Evolutionary conservation across 2,797 vertebrate genomes (phyloP).

Genomic region (Moxostoma hubbsi): DNA sequence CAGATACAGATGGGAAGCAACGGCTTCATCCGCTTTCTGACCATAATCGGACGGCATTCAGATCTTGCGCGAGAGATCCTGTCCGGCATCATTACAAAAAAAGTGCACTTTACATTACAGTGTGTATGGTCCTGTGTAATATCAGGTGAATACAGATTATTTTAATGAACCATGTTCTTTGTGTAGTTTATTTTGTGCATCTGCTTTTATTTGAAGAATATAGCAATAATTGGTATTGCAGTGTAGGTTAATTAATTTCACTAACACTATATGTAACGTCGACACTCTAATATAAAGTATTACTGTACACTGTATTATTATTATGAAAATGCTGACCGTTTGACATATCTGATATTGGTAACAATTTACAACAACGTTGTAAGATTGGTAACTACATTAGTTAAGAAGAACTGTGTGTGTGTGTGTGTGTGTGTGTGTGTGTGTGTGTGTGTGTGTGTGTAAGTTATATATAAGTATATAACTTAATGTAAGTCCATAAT

Average conservation of each 20-base stretch:
- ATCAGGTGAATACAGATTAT: background rate
- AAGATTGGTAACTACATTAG: no score
- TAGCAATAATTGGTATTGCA: background rate
- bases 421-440: no score
- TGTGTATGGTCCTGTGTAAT: background rate
- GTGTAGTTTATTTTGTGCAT: background rate
- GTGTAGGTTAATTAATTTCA: background rate
- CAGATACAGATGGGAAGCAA: slow-evolving; percentile 35
- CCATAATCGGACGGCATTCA: background rate
- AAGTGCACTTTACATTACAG: slow-evolving; percentile 4
- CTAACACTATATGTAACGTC: background rate
- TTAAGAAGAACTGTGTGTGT: no score
- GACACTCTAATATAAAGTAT: background rate
- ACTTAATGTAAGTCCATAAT: no score
- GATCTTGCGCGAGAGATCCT: background rate
- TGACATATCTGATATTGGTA: no score
- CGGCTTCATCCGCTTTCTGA: background rate
- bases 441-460: no score
- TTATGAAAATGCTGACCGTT: no score
- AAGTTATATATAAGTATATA: no score
- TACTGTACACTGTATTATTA: background rate
- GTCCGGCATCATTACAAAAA: background rate
- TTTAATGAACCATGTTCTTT: background rate
- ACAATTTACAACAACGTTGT: no score
- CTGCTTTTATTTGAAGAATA: background rate